Base-by-base conservation (phyloP, 2,888 invertebrate species). In the Melitaea athalia region DNA sequence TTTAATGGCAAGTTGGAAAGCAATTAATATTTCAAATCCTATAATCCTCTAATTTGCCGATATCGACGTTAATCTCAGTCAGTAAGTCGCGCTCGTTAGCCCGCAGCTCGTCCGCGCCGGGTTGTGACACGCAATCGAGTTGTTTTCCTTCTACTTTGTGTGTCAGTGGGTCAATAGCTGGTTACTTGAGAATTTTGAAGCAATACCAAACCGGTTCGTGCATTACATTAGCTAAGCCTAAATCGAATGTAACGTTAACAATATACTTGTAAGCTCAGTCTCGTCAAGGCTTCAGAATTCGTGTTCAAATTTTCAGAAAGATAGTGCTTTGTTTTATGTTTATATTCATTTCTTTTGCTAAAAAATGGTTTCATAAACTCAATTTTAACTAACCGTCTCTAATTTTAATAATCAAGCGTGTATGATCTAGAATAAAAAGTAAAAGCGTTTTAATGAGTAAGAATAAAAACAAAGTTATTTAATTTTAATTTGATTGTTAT, bases 81-180 rank as follows among this genome's bases (percentile, higher is more conserved):
- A 64, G 63, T 64, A 66, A 68, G 42, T 42, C 52, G 61, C 61
- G 67, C 65, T 59, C 49, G 65, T 45, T 70, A 63, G 62, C 42
- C 42, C 38, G 15, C 69, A 65, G 64, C 64, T 57, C 57, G 57
- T 57, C 69, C 63, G 67, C 68, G 64, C 67, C 67, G 57, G 60
- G 67, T 72, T 74, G 72, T 74, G 82, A 84, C 88, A 88, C 85
- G 85, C 85, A 80, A 85, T 81, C 75, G 80, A 87, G 85, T 86
- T 79, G 91, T 89, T 90, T 86, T 89, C 91, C 89, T 91, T 90
- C 87, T 78, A 70, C 74, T 86, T 88, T 81, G 81, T 91, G 85
- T 87, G 92, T 89, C 86, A 92, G 87, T 91, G 70, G 92, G 92
- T 91, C 92, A 91, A 89, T 90, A 90, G 85, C 89, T 86, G 82